Base-by-base conservation (phyloP, 2,797 vertebrate species). In the Ctenopoma multispine region DNA sequence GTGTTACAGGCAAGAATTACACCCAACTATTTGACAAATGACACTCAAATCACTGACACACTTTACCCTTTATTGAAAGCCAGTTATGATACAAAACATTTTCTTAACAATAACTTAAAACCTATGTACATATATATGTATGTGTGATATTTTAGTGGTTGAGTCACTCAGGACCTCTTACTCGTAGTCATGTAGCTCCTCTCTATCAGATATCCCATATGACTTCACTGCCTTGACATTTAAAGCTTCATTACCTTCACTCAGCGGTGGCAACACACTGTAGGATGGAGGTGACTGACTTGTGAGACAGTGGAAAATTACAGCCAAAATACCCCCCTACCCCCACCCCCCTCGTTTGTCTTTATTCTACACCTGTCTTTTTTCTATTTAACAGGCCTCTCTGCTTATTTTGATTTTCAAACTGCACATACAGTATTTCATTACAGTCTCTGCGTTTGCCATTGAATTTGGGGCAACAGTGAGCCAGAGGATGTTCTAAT, bases 21-120 rank as follows among this genome's bases (percentile, higher is more conserved):
- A 27, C 62, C 49, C 43, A 48, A 12, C 21, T 49, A 5, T 58
- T 24, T 41, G 43, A 73, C 54, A 74, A 58, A 85, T 36, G 76
- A 87, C 48, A 31, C 50, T 77, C 47, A 72, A 59, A 79, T 84
- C 72, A 83, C 84, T 21, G 72, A 90, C 73, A 81, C 69, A 77
- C 68, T 76, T 83, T 60, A 86, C 73, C 81, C 84, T 90, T 91
- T 85, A 92, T 87, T 87, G 43, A 79, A 79, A 90, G 68, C 49
- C 79, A 69, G 67, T 70, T 80, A 86, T 70, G 63, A 84, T 89
- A 90, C 74, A 90, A 87, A 92, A 91, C 56, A 78, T 44, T 63
- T 78, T 66, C 44, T 79, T 71, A 77, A 54, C 87, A 92, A 90
- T 87, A 90, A 89, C 66, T 90, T 80, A 79, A 85, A 82, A 55